These are phyloP conservation scores for Tichodroma muraria DNA, from an alignment of 2,113 vertebrate species.

Conservation along the genomic window DNA sequence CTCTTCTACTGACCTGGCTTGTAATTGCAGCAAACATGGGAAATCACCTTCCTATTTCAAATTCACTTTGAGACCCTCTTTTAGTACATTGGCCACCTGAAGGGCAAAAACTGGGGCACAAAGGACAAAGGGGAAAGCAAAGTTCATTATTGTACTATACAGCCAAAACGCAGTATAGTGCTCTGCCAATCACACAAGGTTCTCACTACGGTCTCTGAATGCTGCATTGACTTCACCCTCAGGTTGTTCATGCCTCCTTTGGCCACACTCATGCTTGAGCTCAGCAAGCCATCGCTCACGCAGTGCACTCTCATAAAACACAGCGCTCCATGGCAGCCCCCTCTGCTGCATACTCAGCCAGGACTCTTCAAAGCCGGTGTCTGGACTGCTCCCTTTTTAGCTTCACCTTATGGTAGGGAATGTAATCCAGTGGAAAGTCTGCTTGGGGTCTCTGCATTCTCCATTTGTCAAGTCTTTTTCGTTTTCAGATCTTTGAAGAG, in stretches of 20 bases:
- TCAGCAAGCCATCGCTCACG: not conserved
- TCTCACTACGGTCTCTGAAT: not conserved
- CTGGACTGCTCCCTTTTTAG: not conserved
- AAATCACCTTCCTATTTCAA: not conserved
- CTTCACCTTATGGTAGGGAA: not conserved
- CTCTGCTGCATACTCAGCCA: not conserved
- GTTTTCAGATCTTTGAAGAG: slow-evolving; percentile 15
- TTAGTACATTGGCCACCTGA: not conserved
- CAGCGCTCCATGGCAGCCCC: not conserved
- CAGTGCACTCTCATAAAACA: not conserved
- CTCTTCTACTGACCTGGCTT: not conserved
- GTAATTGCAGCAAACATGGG: not conserved
- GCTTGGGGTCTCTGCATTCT: slow-evolving; percentile 41
- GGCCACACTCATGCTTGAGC: not conserved
- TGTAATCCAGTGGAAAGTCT: not conserved
- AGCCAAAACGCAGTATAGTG: not conserved
- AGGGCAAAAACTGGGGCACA: not conserved
- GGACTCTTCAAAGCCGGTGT: not conserved
- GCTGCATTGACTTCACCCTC: not conserved
- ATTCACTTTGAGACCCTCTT: not conserved
- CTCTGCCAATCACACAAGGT: not conserved
- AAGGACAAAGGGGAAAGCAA: not conserved
- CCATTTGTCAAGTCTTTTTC: slow-evolving; percentile 12
- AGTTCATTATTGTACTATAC: not conserved
- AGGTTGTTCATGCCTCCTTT: not conserved